These are phyloP conservation scores for Lumbricus terrestris DNA, from an alignment of 2,888 invertebrate genomes.

Conservation along the genomic window DNA sequence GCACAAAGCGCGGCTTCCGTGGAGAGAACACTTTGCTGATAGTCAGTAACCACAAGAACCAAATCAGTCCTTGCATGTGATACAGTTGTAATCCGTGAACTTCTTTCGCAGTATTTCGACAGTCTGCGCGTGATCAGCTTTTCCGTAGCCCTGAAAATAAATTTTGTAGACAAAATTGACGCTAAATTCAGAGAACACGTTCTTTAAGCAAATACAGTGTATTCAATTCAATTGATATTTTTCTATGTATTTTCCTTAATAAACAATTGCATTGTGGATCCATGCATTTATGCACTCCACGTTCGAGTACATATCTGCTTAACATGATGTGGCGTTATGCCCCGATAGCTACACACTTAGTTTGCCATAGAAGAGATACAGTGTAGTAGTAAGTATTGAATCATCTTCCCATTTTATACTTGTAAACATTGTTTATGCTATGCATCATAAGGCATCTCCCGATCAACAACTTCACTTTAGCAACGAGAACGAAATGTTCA, in stretches of 20 bases:
- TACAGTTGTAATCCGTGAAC: slow-evolving; percentile 71
- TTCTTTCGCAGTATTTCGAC: slow-evolving; percentile 73
- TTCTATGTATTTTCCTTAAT: not conserved
- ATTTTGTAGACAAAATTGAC: not conserved
- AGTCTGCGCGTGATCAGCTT: slow-evolving; percentile 80
- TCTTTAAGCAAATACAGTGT: not conserved
- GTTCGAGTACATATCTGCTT: no score
- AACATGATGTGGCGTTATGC: no score
- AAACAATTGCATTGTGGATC: no score
- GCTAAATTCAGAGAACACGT: not conserved
- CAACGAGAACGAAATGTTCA: no score
- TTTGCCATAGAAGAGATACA: no score
- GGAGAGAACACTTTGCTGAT: not conserved
- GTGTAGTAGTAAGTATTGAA: no score
- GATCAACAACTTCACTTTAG: not conserved
- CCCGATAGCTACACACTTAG: no score
- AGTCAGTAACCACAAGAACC: not conserved
- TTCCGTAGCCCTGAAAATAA: slow-evolving; percentile 71
- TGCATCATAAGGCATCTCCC: not conserved
- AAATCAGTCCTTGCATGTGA: slow-evolving; percentile 68
- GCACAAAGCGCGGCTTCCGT: not conserved
- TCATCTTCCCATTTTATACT: no score
- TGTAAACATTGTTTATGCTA: no score
- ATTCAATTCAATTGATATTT: not conserved
- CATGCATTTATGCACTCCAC: no score